These are phyloP conservation scores for Pristionchus mayeri DNA, from an alignment of 2,888 invertebrate species.

Conservation along the genomic window DNA sequence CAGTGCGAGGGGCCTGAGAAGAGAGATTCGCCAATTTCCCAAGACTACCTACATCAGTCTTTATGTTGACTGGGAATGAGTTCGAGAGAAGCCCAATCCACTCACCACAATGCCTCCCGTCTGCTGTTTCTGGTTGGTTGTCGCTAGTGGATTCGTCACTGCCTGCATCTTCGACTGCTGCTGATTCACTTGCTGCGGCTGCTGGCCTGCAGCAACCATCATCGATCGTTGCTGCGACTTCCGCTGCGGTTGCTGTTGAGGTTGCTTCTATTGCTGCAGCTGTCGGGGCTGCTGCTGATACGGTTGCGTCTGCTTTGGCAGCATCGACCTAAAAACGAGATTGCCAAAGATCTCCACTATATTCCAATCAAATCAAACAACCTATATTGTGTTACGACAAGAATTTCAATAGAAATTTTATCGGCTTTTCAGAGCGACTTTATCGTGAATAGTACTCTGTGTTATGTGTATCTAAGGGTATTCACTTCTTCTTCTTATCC, in stretches of 20 bases:
- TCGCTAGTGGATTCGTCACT: background rate
- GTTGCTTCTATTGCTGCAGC: background rate
- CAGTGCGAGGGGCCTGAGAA: background rate
- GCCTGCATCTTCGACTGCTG: background rate
- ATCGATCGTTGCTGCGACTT: background rate
- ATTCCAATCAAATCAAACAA: no score
- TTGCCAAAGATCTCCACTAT: no score
- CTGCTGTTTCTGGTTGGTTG: slow-evolving; percentile 13
- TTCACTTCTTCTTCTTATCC: slow-evolving; percentile 26
- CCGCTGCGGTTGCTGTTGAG: background rate
- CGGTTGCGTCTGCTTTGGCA: no score
- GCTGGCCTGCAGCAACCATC: background rate
- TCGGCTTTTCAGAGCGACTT: background rate
- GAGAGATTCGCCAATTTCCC: no score
- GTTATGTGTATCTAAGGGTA: background rate
- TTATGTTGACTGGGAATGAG: no score
- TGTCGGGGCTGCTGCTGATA: no score
- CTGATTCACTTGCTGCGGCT: background rate
- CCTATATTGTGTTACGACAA: no score
- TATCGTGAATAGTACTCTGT: background rate
- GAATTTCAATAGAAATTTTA: slow-evolving; percentile 24
- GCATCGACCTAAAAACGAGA: no score
- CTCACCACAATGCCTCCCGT: background rate
- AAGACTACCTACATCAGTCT: no score
- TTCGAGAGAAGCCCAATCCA: no score